Percentiles rank a stretch among this genome's conserved stretches.
These are phyloP conservation scores for Phataginus tetradactyla DNA, from an alignment of 2,797 vertebrate genomes.

Conservation along the genomic window DNA sequence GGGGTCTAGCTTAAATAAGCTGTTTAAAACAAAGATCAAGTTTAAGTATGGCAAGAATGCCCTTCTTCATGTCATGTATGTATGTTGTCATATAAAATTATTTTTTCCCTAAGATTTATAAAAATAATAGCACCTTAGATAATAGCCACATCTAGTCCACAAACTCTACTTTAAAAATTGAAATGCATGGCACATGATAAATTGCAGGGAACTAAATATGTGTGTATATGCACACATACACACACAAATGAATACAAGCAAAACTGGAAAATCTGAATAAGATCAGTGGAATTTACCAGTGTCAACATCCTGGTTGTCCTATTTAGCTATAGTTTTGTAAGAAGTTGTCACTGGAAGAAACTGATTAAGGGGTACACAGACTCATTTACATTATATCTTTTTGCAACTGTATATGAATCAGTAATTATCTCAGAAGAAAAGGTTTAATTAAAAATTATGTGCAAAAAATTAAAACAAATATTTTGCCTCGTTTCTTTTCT, in stretches of 20 bases:
- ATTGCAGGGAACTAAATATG: background rate
- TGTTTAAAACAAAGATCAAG: background rate
- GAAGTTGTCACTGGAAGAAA: background rate
- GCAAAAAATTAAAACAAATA: background rate
- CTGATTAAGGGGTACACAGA: background rate
- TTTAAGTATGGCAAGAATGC: background rate
- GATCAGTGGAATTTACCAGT: background rate
- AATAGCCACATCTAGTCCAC: background rate
- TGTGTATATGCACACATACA: background rate
- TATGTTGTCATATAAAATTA: background rate
- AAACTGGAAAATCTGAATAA: background rate
- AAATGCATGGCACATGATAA: background rate
- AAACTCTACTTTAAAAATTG: slow-evolving; percentile 9
- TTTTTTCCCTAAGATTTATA: background rate
- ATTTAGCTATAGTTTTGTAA: background rate
- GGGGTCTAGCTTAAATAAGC: background rate
- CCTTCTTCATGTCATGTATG: background rate
- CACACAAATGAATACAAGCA: background rate
- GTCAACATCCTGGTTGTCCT: background rate
- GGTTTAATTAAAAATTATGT: background rate
- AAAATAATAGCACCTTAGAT: slow-evolving; percentile 20
- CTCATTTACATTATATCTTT: background rate
- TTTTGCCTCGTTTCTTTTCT: background rate
- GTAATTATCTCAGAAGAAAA: slow-evolving; percentile 21
- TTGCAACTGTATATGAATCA: background rate